phyloP scores from a whole-genome alignment of 2,113 vertebrate genomes.

The Aegithalos caudatus region DNA sequence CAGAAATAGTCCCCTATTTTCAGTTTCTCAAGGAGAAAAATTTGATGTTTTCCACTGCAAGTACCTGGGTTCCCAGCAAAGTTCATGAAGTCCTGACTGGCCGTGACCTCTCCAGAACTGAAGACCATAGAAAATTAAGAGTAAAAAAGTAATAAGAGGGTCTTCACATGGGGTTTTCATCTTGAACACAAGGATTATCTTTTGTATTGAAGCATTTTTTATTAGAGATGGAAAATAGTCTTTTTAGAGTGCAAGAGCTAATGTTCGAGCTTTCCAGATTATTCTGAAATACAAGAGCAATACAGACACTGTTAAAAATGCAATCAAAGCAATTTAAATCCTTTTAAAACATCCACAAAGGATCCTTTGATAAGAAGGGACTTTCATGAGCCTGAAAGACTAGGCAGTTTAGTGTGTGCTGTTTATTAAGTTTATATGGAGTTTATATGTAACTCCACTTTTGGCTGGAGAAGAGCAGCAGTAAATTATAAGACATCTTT shows the following conservation, averaged over 20 bases:
- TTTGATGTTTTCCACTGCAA: not conserved
- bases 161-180: not conserved
- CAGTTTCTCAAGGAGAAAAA: not conserved
- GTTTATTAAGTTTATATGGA: conserved; percentile 44
- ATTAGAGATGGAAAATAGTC: not conserved
- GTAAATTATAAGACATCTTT: conserved; percentile 30
- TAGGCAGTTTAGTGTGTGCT: not conserved
- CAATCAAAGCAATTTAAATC: conserved; percentile 63
- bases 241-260: conserved; percentile 5
- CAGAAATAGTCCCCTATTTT: not conserved
- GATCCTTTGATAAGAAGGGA: conserved; percentile 53
- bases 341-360: conserved; percentile 56
- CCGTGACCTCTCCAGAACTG: not conserved
- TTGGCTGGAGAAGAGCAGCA: conserved; percentile 2
- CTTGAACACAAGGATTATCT: conserved; percentile 19
- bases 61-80: not conserved
- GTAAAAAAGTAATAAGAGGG: not conserved
- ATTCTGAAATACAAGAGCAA: conserved; percentile 49
- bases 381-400: conserved; percentile 53
- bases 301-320: conserved; percentile 54
- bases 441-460: conserved; percentile 49
- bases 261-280: conserved; percentile 32
- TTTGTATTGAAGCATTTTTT: conserved; percentile 17
- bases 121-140: not conserved
- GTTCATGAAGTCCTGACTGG: not conserved